phyloP scores from a whole-genome alignment of 2,113 vertebrate species.

The Tyrannus savana region DNA sequence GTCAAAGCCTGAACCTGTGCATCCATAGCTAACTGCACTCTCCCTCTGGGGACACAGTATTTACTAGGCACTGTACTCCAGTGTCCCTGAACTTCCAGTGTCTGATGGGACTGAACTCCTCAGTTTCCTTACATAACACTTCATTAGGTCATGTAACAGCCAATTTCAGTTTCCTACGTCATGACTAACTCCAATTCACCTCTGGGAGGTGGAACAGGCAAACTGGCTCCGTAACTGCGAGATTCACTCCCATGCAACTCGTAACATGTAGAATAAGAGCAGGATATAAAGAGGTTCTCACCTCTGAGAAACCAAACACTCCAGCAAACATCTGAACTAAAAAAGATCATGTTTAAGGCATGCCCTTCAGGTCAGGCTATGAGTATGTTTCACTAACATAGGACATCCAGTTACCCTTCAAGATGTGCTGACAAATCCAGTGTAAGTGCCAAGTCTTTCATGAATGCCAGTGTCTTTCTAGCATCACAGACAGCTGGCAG shows the following conservation, averaged over 20 bases:
- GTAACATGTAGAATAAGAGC: rapidly evolving
- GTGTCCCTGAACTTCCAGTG: not conserved
- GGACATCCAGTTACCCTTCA: not conserved
- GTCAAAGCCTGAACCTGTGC: not conserved
- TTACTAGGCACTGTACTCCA: not conserved
- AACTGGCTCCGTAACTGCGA: not conserved
- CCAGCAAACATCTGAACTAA: not conserved
- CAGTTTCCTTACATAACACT: not conserved
- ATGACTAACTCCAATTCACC: not conserved
- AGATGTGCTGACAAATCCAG: not conserved
- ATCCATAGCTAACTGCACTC: not conserved
- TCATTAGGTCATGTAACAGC: rapidly evolving
- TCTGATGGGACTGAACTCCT: not conserved
- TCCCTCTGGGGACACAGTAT: not conserved
- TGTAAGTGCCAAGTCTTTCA: rapidly evolving
- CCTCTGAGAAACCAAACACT: not conserved
- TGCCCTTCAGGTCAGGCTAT: not conserved
- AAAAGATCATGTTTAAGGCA: not conserved
- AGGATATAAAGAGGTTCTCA: not conserved
- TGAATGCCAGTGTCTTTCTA: not conserved
- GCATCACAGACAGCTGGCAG: rapidly evolving
- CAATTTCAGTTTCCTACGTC: not conserved
- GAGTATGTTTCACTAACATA: rapidly evolving
- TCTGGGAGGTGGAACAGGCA: not conserved
- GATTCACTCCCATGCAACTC: not conserved